Base-by-base conservation (phyloP, 2,888 invertebrate species). In the Morpho achilles region DNA sequence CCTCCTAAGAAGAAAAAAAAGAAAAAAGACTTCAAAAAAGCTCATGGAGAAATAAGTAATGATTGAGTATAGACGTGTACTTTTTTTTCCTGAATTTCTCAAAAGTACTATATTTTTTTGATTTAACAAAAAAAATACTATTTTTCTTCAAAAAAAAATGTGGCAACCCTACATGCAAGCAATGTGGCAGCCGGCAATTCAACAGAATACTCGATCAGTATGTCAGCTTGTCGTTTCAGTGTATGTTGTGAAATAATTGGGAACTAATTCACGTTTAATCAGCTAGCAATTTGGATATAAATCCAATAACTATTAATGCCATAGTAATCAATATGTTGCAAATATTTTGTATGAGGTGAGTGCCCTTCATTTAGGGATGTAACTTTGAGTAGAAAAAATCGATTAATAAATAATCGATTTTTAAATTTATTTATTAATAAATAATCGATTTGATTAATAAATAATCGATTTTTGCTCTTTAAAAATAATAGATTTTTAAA, bases 191-290 rank as follows among this genome's bases (percentile, higher is more conserved):
- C 62, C 70, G 71, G 50, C 55, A 23, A 47, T 50, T 39, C 42
- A 48, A 48, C 48, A 71, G 77, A 77, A 80, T 78, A 79, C 74
- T 80, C 80, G 80, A 81, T 80, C 82, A 84, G 79, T 81, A 78
- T 84, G 84, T 83, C 82, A 85, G 71, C 70, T 74, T 67, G 65
- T 73, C 65, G 60, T 58, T 60, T 54, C 49, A 56, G 42, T 54
- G 46, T 56, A 58, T 60, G 50, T 61, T 50, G 55, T 61, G 41
- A 58, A 54, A 61, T 56, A 50, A 60, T 61, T 40, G 40, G 58
- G 56, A 52, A 56, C 50, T 47, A 54, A 51, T 50, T 61, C 23
- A 8, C 52, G 58, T 53, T 22, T 16, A 16, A 46, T n/a, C 16
- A 16, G 16, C 10, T 46, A 46, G 46, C n/a, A 10, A 10, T 9